Conservation (phyloP, 2,888 invertebrate genomes). For the Thera britannica region DNA sequence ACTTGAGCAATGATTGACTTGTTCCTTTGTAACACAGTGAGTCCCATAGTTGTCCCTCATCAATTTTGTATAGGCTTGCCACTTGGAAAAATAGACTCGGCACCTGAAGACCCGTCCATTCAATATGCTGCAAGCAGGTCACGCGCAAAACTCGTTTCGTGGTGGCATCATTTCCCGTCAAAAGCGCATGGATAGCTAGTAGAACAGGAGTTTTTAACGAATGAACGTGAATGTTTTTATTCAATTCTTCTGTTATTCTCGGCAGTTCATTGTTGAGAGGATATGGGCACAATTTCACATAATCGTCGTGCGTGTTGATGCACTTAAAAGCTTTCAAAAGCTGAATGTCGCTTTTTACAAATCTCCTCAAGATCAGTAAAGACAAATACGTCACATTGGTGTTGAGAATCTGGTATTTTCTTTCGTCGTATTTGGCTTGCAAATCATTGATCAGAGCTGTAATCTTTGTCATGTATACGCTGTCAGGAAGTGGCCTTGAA, state of each 20-base stretch:
- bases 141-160: constrained; percentile 30
- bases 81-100: constrained; percentile 34
- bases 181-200: constrained; percentile 29
- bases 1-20: not conserved
- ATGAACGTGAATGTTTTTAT: not conserved
- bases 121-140: constrained; percentile 31
- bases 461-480: constrained; percentile 27
- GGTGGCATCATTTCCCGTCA: constrained; percentile 22
- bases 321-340: constrained; percentile 18
- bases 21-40: not conserved
- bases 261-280: constrained; percentile 27
- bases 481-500: constrained; percentile 21
- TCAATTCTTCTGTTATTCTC: constrained; percentile 2
- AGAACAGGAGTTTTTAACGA: not conserved
- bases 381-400: constrained; percentile 30
- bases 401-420: constrained; percentile 29
- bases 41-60: constrained; percentile 31
- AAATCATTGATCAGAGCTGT: constrained; percentile 27
- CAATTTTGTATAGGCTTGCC: constrained; percentile 23
- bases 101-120: constrained; percentile 37
- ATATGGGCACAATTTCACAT: constrained; percentile 31
- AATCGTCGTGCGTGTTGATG: constrained; percentile 29
- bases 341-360: constrained; percentile 21
- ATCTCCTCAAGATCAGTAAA: constrained; percentile 30
- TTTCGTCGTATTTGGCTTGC: constrained; percentile 19